Base-by-base conservation (phyloP, 2,888 invertebrate species). In the Rhagium mordax region DNA sequence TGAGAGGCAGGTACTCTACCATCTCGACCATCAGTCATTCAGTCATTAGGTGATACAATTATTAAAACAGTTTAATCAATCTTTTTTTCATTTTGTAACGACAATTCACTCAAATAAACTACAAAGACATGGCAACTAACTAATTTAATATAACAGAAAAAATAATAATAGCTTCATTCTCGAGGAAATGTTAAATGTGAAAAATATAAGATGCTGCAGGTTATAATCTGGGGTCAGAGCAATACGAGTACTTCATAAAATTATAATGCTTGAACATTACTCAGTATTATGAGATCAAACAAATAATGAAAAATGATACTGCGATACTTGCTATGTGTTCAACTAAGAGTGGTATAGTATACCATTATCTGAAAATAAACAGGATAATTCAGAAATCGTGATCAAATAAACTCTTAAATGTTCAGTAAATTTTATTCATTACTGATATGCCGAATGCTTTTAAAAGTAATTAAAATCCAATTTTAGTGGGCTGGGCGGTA, bases 381-480 rank as follows among this genome's bases (percentile, higher is more conserved):
- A 20, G 51, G 27, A n/a, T 24, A 55, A 55, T 55, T 55, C 24
- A 24, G 24, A 20, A 24, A 20, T 55, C 55, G 55, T 55, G 55
- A n/a, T 55, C 55, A 55, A 55, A 55, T 55, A 55, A 55, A 55
- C 55, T 20, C 21, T 24, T 55, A 55, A 55, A 21, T 24, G 24
- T 13, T 55, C 55, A 13, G 55, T 24, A 24, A 55, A 55, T 21
- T 55, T 55, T 59, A 59, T 59, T 33, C 59, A 59, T 59, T 59
- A 33, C 59, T 59, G 33, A 33, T 59, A 29, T 29, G 29, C 33
- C 27, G 33, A 59, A 33, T 24, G 27, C 29, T 27, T 59, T 59
- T 59, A 59, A 59, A 59, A 15, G 59, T 59, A 59, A 59, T 59
- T 59, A 59, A 59, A 59, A 59, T 59, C 59, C 59, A 59, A 59